Evolutionary conservation across 2,888 invertebrate species (phyloP).

Genomic region (Meghimatium bilineatum): DNA sequence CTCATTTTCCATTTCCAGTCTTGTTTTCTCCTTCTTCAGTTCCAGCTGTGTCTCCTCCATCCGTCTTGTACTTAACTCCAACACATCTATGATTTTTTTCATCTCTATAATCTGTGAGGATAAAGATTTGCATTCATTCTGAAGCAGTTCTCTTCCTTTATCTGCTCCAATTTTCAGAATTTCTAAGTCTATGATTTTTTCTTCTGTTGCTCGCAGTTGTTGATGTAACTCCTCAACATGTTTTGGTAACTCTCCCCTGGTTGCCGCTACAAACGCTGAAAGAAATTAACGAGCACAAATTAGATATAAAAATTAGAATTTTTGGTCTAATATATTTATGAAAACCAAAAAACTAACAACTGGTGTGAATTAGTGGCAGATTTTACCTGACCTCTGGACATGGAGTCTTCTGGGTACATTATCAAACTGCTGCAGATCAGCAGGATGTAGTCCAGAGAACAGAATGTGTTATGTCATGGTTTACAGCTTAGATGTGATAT

Average conservation of each 20-base stretch:
- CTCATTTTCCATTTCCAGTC: slow-evolving; percentile 1
- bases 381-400: too few species aligned
- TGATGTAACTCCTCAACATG: slow-evolving; percentile 39
- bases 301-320: neutral
- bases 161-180: slow-evolving; percentile 44
- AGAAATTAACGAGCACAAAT: neutral
- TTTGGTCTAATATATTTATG: neutral
- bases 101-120: neutral
- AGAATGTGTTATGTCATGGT: too few species aligned
- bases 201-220: slow-evolving; percentile 31
- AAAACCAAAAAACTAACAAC: neutral
- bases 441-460: too few species aligned
- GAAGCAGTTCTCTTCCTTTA: slow-evolving; percentile 35
- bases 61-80: neutral
- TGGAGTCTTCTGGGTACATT: too few species aligned
- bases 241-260: slow-evolving; percentile 35
- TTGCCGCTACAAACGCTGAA: slow-evolving; percentile 4
- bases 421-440: too few species aligned
- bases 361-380: too few species aligned
- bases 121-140: slow-evolving; percentile 20
- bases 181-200: slow-evolving; percentile 40
- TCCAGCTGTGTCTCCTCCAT: neutral
- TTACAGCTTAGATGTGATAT: too few species aligned
- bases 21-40: slow-evolving; percentile 9
- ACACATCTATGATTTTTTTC: neutral